Conservation (phyloP, 53 echinoderm and acorn worm genomes). For the Apostichopus leukothele region DNA sequence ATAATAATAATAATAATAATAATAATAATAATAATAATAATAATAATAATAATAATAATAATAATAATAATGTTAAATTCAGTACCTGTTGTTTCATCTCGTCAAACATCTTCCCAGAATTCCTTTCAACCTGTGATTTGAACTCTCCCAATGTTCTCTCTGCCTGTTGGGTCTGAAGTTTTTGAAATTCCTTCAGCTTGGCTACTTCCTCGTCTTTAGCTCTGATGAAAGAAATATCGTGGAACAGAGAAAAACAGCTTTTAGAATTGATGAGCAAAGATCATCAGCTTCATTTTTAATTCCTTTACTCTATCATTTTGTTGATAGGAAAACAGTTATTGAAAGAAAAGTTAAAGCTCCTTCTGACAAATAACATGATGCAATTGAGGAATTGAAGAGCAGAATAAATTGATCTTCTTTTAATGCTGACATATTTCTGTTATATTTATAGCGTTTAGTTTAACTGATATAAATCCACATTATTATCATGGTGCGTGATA, state of each 20-base stretch:
- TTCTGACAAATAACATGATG: too few species aligned
- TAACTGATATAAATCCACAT: neutral
- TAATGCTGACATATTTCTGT: too few species aligned
- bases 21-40: too few species aligned
- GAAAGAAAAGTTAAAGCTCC: too few species aligned
- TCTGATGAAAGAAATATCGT: constrained; percentile 41
- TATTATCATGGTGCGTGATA: too few species aligned
- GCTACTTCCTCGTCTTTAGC: constrained; percentile 73
- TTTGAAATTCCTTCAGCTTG: constrained; percentile 64
- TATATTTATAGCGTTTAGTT: too few species aligned
- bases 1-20: too few species aligned
- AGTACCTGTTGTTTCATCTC: constrained; percentile 85
- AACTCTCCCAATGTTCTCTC: constrained; percentile 90
- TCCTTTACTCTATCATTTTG: too few species aligned
- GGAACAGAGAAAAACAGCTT: neutral
- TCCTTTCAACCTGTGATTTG: constrained; percentile 83
- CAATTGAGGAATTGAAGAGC: too few species aligned
- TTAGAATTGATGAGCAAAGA: neutral
- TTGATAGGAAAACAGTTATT: too few species aligned
- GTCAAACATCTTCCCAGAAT: constrained; percentile 95
- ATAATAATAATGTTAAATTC: neutral
- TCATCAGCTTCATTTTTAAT: neutral
- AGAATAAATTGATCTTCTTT: neutral
- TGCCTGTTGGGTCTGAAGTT: constrained; percentile 75
- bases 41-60: too few species aligned